Conservation (phyloP, 2,888 invertebrate species). For the Mythimna pallens region DNA sequence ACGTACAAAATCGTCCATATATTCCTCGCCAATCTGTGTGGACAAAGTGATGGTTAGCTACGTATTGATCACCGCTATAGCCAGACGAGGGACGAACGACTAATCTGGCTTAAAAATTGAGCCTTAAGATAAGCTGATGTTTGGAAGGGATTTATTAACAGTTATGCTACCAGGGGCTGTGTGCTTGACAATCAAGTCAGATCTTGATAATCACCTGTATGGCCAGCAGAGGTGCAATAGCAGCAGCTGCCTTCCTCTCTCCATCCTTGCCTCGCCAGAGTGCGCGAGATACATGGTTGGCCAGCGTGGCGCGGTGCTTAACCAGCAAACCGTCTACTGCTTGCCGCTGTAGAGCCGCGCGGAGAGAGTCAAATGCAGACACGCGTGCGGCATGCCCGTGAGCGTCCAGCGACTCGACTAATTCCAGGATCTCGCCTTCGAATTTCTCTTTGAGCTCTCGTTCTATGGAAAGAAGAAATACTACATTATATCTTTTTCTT, state of each 20-base stretch:
- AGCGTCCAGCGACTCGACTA: constrained; percentile 96
- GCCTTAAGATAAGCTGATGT: no score
- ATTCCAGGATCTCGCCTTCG: constrained; percentile 96
- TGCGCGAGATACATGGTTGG: constrained; percentile 95
- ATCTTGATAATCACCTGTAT: constrained; percentile 92
- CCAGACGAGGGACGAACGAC: neutral
- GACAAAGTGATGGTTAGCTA: neutral
- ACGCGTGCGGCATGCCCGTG: constrained; percentile 96
- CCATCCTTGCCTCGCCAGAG: constrained; percentile 95
- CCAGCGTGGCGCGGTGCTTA: constrained; percentile 94
- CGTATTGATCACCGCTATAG: neutral
- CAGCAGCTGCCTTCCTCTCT: constrained; percentile 96
- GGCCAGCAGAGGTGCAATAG: constrained; percentile 94
- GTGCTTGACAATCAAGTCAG: no score
- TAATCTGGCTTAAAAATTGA: no score
- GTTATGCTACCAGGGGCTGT: neutral
- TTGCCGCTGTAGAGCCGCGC: constrained; percentile 94
- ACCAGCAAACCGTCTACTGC: constrained; percentile 94
- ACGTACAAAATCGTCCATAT: constrained; percentile 92
- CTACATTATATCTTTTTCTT: neutral
- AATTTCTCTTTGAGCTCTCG: constrained; percentile 91
- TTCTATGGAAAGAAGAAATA: constrained; percentile 78
- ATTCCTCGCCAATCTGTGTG: constrained; percentile 88
- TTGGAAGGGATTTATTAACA: neutral
- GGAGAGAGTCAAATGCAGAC: constrained; percentile 93